Evolutionary conservation across 2,888 invertebrate species (phyloP), one percentile per base, ranked within the genome.

Genomic region (Leptarthrus brevirostris): DNA sequence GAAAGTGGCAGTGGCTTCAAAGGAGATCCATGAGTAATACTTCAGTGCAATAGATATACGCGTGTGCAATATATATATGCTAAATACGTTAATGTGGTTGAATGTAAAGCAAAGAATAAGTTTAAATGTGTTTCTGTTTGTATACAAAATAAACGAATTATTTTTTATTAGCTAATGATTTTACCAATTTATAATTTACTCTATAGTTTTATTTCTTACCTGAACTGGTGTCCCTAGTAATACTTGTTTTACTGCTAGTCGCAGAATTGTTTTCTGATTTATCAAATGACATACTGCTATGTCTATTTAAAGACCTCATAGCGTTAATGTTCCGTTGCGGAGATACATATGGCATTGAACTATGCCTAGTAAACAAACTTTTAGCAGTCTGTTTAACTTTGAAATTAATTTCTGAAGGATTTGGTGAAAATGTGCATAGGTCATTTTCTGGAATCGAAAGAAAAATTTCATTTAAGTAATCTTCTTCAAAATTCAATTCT

Each of bases 241-340:
- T n/a, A n/a, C n/a, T n/a, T n/a, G n/a, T n/a, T n/a, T n/a, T n/a
- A n/a, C n/a, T n/a, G n/a, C n/a, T 47, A n/a, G 14, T n/a, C 8
- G 18, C 18, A 20, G 69, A 52, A 69, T 14, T 26, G 2, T 6
- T 52, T 6, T 20, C 8, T 2, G 30, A 49, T 18, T 49, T 24
- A 34, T 69, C 22, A 1, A 12, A 3, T 6, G 69, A 52, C 69
- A 69, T 69, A 16, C 69, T 69, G 8, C 18, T 69, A 18, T 52
- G 49, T 2, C 69, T 14, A 52, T 20, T 20, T 16, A 69, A 26
- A 10, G 16, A 6, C 52, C 18, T 18, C 1, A 10, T 52, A 4
- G 1, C 6, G 12, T 52, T 52, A 6, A 18, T 30, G 18, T 3
- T 20, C 2, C 12, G 2, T 30, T 34, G 14, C 4, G 10, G 52